Evolutionary conservation across 2,888 invertebrate species (phyloP).

Genomic region (Salticus scenicus): DNA sequence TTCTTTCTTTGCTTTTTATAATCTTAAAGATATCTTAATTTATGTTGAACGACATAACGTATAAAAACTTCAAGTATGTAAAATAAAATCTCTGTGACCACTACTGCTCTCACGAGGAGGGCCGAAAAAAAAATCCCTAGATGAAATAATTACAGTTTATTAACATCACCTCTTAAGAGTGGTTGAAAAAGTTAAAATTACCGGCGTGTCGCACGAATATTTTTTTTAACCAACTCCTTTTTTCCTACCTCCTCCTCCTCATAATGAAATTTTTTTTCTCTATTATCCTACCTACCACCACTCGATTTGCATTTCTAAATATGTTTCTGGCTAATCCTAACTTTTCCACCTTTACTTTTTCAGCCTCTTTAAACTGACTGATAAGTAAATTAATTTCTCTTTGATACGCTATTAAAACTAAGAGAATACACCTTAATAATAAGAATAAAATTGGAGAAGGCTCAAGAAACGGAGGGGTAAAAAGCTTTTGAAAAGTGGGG

Average conservation of each 20-base stretch:
- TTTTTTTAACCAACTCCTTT: conserved; percentile 51
- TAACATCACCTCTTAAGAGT: conserved; percentile 40
- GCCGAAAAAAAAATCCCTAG: neutral
- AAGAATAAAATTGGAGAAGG: conserved; percentile 54
- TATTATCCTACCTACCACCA: neutral
- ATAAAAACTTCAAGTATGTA: neutral
- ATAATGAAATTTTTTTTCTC: conserved; percentile 35
- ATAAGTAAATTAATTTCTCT: conserved; percentile 69
- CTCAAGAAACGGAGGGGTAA: conserved; percentile 10
- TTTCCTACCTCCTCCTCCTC: conserved; percentile 15
- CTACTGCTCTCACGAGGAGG: conserved; percentile 28
- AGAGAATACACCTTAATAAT: conserved; percentile 63
- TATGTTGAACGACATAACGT: neutral
- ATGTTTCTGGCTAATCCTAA: conserved; percentile 58
- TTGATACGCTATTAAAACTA: conserved; percentile 68
- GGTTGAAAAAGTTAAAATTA: conserved; percentile 47
- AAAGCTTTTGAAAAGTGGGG: conserved; percentile 26
- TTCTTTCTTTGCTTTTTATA: no score
- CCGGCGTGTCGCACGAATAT: conserved; percentile 27
- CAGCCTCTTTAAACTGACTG: conserved; percentile 55
- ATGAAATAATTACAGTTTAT: conserved; percentile 64
- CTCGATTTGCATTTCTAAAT: conserved; percentile 65
- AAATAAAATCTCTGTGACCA: conserved; percentile 51
- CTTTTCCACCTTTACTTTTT: conserved; percentile 46
- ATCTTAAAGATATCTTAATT: no score